phyloP scores from a whole-genome alignment of 2,113 vertebrate genomes.

The Gorsachius goisagi region DNA sequence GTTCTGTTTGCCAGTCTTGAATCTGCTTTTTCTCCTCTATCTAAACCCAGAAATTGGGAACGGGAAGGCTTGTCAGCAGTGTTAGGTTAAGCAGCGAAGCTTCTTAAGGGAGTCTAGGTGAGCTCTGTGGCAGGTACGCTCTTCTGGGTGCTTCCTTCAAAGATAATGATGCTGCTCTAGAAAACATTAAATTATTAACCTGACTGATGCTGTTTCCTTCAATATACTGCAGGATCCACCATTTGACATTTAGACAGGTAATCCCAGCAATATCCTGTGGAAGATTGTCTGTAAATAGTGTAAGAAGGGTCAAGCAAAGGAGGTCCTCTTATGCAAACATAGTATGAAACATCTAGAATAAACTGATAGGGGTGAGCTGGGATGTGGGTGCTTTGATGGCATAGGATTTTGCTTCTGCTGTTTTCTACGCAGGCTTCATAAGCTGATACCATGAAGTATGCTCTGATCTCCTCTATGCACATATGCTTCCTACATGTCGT shows the following conservation, averaged over 20 bases:
- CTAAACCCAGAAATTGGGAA: not conserved
- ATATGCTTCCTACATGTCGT: rapidly evolving
- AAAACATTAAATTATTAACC: not conserved
- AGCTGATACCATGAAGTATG: not conserved
- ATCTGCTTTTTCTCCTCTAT: not conserved
- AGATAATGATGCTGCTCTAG: not conserved
- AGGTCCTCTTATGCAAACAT: not conserved
- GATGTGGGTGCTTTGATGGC: not conserved
- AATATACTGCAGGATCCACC: not conserved
- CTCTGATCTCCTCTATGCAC: not conserved
- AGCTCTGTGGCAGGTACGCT: not conserved
- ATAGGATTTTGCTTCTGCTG: not conserved
- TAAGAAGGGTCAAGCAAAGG: not conserved
- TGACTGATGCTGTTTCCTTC: not conserved
- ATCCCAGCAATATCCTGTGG: not conserved
- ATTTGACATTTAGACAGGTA: not conserved
- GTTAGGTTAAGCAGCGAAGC: not conserved
- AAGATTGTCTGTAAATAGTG: not conserved
- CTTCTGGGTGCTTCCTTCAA: not conserved
- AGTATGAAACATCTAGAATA: not conserved
- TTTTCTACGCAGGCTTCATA: not conserved
- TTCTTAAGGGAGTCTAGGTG: not conserved
- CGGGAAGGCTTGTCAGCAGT: not conserved
- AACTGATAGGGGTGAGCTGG: not conserved
- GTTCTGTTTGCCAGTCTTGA: not conserved